Evolutionary conservation across 2,113 vertebrate species (phyloP).

Genomic region (Aegotheles bennettii): DNA sequence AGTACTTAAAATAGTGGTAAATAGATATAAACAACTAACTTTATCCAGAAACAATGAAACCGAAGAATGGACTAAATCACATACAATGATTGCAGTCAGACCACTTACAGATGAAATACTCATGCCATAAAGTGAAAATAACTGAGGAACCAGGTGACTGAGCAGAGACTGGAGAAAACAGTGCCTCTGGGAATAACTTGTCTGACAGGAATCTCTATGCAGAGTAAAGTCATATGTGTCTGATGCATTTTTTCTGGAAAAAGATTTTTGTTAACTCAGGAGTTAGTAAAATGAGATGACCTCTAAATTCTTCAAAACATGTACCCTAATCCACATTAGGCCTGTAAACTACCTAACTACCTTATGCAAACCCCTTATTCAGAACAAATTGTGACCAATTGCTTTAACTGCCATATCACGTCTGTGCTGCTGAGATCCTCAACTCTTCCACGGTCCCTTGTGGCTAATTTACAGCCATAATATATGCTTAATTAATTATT

Average conservation of each 20-base stretch:
- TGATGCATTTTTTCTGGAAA: background rate
- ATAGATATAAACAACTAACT: background rate
- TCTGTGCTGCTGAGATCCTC: background rate
- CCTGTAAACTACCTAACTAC: background rate
- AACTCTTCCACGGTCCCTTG: background rate
- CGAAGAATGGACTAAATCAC: background rate
- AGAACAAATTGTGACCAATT: background rate
- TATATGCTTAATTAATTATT: background rate
- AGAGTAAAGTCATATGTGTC: background rate
- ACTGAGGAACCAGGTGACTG: background rate
- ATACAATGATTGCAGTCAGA: background rate
- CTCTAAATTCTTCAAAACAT: background rate
- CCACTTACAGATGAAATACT: background rate
- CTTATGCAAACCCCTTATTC: background rate
- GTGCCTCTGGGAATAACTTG: background rate
- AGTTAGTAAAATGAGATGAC: background rate
- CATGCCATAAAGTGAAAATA: background rate
- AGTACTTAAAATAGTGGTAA: background rate
- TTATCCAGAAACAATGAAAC: background rate
- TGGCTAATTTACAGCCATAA: background rate
- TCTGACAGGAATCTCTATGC: background rate
- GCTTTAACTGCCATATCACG: background rate
- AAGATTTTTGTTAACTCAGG: background rate
- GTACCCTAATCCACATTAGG: background rate
- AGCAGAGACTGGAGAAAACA: background rate